Evolutionary conservation across 2,888 invertebrate genomes (phyloP).

Genomic region (Brachyopa scutellaris): DNA sequence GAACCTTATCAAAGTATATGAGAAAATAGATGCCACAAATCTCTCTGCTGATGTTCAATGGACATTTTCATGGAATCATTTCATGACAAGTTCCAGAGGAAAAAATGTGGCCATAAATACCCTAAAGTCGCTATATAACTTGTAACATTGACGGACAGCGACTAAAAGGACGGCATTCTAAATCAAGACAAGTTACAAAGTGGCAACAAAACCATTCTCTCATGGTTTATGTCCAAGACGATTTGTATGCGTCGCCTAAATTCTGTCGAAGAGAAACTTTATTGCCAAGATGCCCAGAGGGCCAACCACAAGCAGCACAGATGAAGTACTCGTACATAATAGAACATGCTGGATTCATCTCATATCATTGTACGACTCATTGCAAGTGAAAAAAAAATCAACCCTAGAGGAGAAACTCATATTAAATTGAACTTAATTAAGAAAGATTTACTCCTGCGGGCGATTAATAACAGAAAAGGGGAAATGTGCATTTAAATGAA

Average conservation of each 20-base stretch:
- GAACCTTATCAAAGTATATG: no score
- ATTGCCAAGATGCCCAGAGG: slow-evolving; percentile 16
- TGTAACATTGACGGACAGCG: no score
- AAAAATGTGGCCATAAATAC: slow-evolving; percentile 10
- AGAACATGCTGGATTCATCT: no score
- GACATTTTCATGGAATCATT: no score
- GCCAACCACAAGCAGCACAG: slow-evolving; percentile 8
- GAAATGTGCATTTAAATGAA: background rate
- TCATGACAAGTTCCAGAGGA: no score
- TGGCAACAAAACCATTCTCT: background rate
- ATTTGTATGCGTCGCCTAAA: slow-evolving; percentile 19
- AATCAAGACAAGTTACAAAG: slow-evolving; percentile 14
- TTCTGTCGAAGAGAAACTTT: background rate
- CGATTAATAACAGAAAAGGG: background rate
- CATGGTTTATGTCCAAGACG: background rate
- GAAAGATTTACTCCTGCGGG: background rate
- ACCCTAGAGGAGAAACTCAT: background rate
- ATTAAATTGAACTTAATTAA: slow-evolving; percentile 11
- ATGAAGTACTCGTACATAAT: slow-evolving; percentile 9
- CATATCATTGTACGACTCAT: no score
- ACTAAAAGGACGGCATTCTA: no score
- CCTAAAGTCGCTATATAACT: slow-evolving; percentile 4
- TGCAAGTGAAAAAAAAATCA: background rate
- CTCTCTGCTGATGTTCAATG: no score
- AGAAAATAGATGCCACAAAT: no score